phyloP scores from a whole-genome alignment of 2,113 vertebrate species.

The Tichodroma muraria region DNA sequence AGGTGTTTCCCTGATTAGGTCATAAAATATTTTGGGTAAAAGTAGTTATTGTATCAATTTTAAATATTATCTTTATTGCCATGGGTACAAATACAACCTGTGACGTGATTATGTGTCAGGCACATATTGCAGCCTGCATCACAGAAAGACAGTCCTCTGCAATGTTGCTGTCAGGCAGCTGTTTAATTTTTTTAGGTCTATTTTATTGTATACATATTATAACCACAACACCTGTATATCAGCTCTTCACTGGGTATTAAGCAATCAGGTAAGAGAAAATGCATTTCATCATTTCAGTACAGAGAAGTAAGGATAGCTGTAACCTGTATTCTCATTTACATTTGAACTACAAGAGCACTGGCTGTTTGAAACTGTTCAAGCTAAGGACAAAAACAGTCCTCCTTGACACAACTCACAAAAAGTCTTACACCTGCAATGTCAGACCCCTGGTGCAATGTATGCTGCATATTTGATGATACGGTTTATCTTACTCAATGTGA shows the following conservation, averaged over 20 bases:
- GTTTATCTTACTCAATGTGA: conserved; percentile 53
- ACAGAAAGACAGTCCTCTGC: background rate
- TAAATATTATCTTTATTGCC: background rate
- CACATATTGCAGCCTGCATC: background rate
- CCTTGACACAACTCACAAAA: background rate
- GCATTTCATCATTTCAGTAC: conserved; percentile 13
- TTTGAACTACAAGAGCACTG: background rate
- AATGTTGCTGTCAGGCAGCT: background rate
- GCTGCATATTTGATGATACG: conserved; percentile 41
- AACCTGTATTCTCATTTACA: conserved; percentile 26
- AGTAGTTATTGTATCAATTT: background rate
- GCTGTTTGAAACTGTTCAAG: background rate
- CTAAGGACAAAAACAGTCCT: conserved; percentile 15
- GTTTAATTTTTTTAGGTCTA: background rate
- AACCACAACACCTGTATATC: background rate
- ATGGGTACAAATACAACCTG: background rate
- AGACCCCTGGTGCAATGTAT: background rate
- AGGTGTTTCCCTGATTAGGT: background rate
- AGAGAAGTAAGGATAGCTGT: background rate
- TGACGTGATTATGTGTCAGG: background rate
- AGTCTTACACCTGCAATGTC: background rate
- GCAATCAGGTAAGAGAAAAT: background rate
- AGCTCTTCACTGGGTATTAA: background rate
- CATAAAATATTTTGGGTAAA: background rate
- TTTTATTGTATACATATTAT: background rate